A percentile compares a stretch with the other conserved stretches of the same genome.
These are phyloP conservation scores for Proisotoma minuta DNA, from an alignment of 2,888 invertebrate species.

Conservation along the genomic window DNA sequence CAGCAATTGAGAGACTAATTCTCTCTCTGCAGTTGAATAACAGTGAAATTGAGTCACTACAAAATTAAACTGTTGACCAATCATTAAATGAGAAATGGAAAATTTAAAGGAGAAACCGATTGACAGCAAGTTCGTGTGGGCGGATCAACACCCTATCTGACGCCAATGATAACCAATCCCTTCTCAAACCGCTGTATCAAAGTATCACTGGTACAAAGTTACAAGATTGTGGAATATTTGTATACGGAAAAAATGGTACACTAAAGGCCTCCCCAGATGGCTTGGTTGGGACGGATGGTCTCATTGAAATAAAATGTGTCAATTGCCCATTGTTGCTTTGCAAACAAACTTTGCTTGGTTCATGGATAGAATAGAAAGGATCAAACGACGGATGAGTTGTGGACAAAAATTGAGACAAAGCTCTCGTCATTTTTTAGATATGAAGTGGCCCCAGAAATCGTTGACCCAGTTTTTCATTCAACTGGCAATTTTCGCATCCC, in stretches of 20 bases:
- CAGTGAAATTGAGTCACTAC: neutral
- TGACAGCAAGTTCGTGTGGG: slow-evolving; percentile 6
- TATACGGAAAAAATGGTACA: slow-evolving; percentile 21
- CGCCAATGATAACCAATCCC: slow-evolving; percentile 44
- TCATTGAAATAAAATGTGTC: slow-evolving; percentile 22
- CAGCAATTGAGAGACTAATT: neutral
- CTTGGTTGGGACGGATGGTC: slow-evolving; percentile 11
- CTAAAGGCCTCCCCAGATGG: slow-evolving; percentile 36
- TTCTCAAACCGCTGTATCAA: slow-evolving; percentile 3
- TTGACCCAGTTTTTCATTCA: neutral
- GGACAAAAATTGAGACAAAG: slow-evolving; percentile 15
- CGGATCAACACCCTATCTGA: neutral
- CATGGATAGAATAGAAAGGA: slow-evolving; percentile 1
- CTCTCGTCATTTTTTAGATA: slow-evolving; percentile 9
- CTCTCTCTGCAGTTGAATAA: neutral
- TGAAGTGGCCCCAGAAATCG: slow-evolving; percentile 22
- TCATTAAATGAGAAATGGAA: neutral
- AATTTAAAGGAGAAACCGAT: neutral
- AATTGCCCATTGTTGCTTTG: slow-evolving; percentile 14
- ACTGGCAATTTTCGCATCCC: neutral
- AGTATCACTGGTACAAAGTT: neutral
- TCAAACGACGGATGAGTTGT: neutral
- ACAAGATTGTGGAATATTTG: slow-evolving; percentile 24
- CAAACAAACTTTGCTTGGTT: neutral
- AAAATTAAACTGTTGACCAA: slow-evolving; percentile 6